Evolutionary conservation across 2,888 invertebrate genomes (phyloP).

Genomic region (Leucania comma): DNA sequence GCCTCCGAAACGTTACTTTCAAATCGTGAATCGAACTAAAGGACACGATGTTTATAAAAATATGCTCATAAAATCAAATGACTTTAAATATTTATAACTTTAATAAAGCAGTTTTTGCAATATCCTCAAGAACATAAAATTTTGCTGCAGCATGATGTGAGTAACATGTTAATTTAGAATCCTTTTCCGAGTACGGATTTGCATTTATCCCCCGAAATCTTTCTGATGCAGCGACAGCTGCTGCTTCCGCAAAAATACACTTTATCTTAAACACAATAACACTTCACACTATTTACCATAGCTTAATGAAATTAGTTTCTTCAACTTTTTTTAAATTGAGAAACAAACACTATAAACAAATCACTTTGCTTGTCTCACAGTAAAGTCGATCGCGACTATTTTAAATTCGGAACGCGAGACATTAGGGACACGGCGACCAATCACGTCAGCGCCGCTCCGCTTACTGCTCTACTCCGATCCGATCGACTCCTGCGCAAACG

Average conservation of each 20-base stretch:
- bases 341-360: slow-evolving; percentile 72
- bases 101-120: slow-evolving; percentile 10
- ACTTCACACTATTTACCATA: slow-evolving; percentile 74
- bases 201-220: slow-evolving; percentile 71
- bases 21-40: slow-evolving; percentile 64
- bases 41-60: slow-evolving; percentile 55
- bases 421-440: slow-evolving; percentile 78
- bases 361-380: slow-evolving; percentile 77
- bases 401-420: slow-evolving; percentile 80
- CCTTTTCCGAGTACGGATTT: slow-evolving; percentile 58
- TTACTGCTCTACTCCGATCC: slow-evolving; percentile 83
- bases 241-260: slow-evolving; percentile 72
- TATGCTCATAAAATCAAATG: slow-evolving; percentile 42
- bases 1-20: slow-evolving; percentile 79
- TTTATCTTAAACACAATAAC: slow-evolving; percentile 70
- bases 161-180: slow-evolving; percentile 64
- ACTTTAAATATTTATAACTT: slow-evolving; percentile 10
- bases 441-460: slow-evolving; percentile 86
- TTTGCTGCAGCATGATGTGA: slow-evolving; percentile 55
- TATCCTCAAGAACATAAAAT: slow-evolving; percentile 38
- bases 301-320: slow-evolving; percentile 55
- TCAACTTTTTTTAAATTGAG: slow-evolving; percentile 34
- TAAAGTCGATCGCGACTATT: slow-evolving; percentile 82
- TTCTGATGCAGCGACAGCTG: slow-evolving; percentile 76
- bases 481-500: slow-evolving; percentile 86